phyloP scores from a whole-genome alignment of 1,140 invertebrate genomes.

The Drosophila nigrodunni region DNA sequence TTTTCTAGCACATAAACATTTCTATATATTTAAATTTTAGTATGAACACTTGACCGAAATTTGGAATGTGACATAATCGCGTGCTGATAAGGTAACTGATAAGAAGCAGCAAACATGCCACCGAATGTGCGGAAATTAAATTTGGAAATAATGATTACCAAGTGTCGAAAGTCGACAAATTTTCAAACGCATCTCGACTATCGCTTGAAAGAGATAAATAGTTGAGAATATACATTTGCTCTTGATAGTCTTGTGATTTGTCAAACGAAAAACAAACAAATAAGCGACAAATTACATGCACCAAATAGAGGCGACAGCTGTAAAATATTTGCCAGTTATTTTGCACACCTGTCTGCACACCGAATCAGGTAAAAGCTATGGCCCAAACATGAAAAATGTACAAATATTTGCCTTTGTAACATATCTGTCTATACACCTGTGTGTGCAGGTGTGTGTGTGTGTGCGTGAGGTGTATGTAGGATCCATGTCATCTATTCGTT shows the following conservation, averaged over 20 bases:
- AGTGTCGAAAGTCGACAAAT: conserved; percentile 23
- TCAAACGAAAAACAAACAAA: conserved; percentile 34
- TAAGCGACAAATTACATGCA: conserved; percentile 46
- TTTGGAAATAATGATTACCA: neutral
- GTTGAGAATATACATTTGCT: neutral
- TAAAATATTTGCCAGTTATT: conserved; percentile 75
- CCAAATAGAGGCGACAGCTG: conserved; percentile 53
- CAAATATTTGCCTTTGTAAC: conserved; percentile 40
- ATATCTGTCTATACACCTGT: neutral
- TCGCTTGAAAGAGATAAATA: conserved; percentile 9
- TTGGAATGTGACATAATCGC: conserved; percentile 26
- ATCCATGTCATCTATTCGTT: conserved; percentile 35
- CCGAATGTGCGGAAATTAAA: conserved; percentile 14
- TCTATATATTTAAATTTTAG: neutral
- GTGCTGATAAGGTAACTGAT: conserved; percentile 15
- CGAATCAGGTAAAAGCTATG: conserved; percentile 32
- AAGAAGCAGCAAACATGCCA: conserved; percentile 14
- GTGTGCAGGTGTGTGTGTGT: neutral
- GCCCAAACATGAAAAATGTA: conserved; percentile 66
- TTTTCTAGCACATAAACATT: neutral
- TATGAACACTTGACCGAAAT: neutral
- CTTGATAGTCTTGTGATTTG: conserved; percentile 14
- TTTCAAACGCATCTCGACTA: conserved; percentile 8
- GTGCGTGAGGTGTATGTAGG: conserved; percentile 5
- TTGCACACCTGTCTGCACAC: conserved; percentile 76